phyloP scores from a whole-genome alignment of 2,888 invertebrate genomes.

The Mayetiola destructor region DNA sequence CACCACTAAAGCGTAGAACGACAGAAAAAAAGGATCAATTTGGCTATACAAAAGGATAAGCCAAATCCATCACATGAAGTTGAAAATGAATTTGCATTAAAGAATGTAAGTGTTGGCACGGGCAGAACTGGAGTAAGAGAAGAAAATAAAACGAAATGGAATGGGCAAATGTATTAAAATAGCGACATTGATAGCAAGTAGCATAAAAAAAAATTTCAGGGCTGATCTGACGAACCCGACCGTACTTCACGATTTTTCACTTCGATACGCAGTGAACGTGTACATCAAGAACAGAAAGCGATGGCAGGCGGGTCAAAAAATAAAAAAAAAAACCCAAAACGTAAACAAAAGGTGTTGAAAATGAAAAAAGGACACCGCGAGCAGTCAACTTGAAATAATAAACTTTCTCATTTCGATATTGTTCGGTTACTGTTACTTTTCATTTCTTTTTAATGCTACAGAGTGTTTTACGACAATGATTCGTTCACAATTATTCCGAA shows the following conservation, averaged over 20 bases:
- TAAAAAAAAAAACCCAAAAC: not conserved
- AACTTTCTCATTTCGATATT: conserved; percentile 10
- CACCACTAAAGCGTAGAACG: not conserved
- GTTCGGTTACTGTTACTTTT: no score
- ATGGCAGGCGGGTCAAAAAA: not conserved
- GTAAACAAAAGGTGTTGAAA: conserved; percentile 1
- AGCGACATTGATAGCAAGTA: not conserved
- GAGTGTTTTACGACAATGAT: no score
- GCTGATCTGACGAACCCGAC: not conserved
- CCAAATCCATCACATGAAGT: not conserved
- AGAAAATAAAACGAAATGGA: no score
- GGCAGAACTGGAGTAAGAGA: not conserved
- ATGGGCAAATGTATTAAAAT: no score
- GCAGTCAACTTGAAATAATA: conserved; percentile 12
- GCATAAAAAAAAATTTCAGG: no score
- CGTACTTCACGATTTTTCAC: not conserved
- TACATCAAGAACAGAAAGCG: not conserved
- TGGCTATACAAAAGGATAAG: not conserved
- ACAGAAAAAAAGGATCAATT: not conserved
- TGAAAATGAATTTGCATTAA: not conserved
- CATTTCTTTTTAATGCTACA: no score
- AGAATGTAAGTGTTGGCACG: not conserved
- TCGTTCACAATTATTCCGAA: no score
- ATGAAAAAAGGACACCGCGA: conserved; percentile 8
- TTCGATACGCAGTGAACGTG: not conserved